A percentile compares a stretch with the other conserved stretches of the same genome.
These are phyloP conservation scores for Ormyrus labotus DNA, from an alignment of 2,888 invertebrate genomes.

Conservation along the genomic window DNA sequence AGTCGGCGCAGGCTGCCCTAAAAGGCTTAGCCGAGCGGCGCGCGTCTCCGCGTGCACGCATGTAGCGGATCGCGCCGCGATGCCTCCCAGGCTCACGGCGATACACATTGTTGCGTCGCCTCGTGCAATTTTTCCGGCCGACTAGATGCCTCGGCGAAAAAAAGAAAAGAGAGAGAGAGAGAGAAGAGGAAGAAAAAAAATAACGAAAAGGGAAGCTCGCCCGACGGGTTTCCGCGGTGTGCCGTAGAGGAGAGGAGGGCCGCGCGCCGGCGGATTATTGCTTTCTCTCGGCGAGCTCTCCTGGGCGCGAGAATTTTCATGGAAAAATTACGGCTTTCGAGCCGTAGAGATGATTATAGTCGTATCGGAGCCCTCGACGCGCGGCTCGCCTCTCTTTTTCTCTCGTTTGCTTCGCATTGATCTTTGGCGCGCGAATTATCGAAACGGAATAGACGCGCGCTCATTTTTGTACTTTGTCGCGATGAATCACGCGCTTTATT, in stretches of 20 bases:
- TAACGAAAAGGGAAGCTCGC: not conserved
- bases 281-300: not conserved
- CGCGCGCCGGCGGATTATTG: constrained; percentile 14
- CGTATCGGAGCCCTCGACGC: too few relatives aligned
- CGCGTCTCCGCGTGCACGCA: not conserved
- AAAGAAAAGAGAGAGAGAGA: too few relatives aligned
- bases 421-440: not conserved
- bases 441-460: not conserved
- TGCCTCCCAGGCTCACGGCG: not conserved
- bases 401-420: too few relatives aligned
- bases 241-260: not conserved
- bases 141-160: not conserved
- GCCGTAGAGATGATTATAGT: constrained; percentile 1
- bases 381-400: too few relatives aligned
- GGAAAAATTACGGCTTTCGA: constrained; percentile 20
- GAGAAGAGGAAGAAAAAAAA: not conserved
- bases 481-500: constrained; percentile 12
- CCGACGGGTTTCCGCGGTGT: constrained; percentile 21
- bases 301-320: constrained; percentile 15
- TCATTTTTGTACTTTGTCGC: not conserved
- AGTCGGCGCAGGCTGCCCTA: constrained; percentile 50
- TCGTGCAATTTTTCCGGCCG: constrained; percentile 39
- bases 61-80: not conserved
- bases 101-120: constrained; percentile 41
- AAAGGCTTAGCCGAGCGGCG: constrained; percentile 35